Base-by-base conservation (phyloP, 1,140 invertebrate genomes). In the Temnothorax nylanderi region DNA sequence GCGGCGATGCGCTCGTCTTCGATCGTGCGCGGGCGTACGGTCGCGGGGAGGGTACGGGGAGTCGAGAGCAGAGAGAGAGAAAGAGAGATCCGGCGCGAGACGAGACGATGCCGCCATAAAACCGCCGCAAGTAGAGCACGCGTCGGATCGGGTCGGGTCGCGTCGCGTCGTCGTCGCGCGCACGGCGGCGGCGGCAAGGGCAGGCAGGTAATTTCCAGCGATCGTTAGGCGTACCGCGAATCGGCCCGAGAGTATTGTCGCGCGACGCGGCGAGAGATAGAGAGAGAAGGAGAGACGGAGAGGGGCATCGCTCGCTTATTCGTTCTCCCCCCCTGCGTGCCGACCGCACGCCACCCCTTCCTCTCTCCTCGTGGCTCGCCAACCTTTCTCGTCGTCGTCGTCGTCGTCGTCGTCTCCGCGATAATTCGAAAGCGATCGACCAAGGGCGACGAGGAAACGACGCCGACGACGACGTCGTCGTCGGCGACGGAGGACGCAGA, bases 221-320 rank as follows among this genome's bases (percentile, higher is more conserved):
- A 91, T 90, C 89, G 89, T 90, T 87, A 90, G 54, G 87, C 84
- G 89, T 84, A 74, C 86, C 82, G 77, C 89, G 89, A 90, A 90
- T 90, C 89, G 78, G 69, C 74, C 88, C 58, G 88, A 89, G 88
- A 90, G 87, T 78, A 90, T 88, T 90, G 71, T 84, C 62, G 76
- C 26, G 26, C 26, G 26, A 26, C 26, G 26, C 86, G 82, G 47
- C 74, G 87, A 64, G 72, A 65, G 64, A 86, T 44, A 51, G 62
- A 87, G 32, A 67, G 34, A 65, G 26, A 26, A 26, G 26, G 26
- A 67, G 8, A 49, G 65, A 60, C 0, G 2, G 69, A 58, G 77
- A 81, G 85, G 76, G 64, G 77, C 65, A 69, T 58, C 44, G 62
- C 64, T 80, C 54, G 82, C n/a, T 74, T 69, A 44, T 32, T 65